Evolutionary conservation across 2,888 invertebrate species (phyloP).

Genomic region (Strigamia crassipes): DNA sequence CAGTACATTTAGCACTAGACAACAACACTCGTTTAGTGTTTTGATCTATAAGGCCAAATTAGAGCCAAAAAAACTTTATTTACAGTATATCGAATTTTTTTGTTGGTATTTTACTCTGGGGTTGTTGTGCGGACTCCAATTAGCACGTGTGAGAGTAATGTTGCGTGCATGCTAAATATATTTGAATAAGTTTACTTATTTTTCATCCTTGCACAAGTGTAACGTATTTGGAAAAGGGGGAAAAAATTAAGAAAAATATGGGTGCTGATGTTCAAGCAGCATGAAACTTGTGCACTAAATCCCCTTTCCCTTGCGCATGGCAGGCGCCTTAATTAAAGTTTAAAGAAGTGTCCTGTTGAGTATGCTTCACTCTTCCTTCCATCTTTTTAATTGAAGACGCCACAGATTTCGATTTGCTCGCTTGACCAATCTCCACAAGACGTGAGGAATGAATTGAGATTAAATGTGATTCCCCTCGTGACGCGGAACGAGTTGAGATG

Average conservation of each 20-base stretch:
- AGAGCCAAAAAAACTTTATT: too few species aligned
- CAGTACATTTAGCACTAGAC: too few species aligned
- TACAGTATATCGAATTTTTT: too few species aligned
- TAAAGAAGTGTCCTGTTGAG: conserved; percentile 42
- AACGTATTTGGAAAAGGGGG: not conserved
- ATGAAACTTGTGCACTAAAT: conserved; percentile 35
- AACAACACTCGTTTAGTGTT: too few species aligned
- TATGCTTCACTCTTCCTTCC: conserved; percentile 27
- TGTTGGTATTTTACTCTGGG: too few species aligned
- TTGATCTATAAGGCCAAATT: too few species aligned
- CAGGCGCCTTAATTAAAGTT: conserved; percentile 40
- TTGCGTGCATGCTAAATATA: too few species aligned
- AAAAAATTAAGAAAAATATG: conserved; percentile 26
- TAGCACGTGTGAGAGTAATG: too few species aligned
- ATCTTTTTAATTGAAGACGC: conserved; percentile 40
- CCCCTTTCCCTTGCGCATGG: conserved; percentile 30
- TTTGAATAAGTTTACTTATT: not conserved
- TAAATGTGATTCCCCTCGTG: conserved; percentile 31
- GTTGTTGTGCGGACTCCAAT: too few species aligned
- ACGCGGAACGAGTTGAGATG: conserved; percentile 1
- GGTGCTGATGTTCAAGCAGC: conserved; percentile 25
- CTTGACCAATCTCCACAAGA: conserved; percentile 31
- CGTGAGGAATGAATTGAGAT: conserved; percentile 35
- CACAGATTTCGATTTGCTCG: conserved; percentile 42
- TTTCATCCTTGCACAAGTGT: not conserved